A percentile compares a stretch with the other conserved stretches of the same genome.
These are phyloP conservation scores for Oostethus manadensis DNA, from an alignment of 2,113 vertebrate genomes.

Conservation along the genomic window DNA sequence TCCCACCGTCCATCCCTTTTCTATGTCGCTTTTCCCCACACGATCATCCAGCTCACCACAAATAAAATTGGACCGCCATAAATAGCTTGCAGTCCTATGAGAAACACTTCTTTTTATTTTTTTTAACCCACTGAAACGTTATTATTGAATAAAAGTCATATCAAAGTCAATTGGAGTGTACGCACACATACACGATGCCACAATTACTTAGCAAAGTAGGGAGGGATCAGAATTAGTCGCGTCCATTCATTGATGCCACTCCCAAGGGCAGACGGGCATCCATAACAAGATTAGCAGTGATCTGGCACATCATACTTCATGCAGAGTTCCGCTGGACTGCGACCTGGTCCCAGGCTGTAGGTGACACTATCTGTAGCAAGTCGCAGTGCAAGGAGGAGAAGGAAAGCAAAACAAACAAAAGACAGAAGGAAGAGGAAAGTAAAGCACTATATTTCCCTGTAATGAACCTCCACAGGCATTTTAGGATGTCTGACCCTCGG, in stretches of 20 bases:
- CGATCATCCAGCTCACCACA: too few species aligned
- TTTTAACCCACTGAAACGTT: too few species aligned
- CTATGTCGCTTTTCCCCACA: too few species aligned
- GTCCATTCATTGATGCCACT: constrained; percentile 52
- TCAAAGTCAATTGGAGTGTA: constrained; percentile 9
- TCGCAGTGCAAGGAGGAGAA: background rate
- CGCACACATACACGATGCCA: constrained; percentile 11
- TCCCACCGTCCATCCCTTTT: too few species aligned
- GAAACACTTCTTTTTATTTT: too few species aligned
- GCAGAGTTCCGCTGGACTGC: constrained; percentile 41
- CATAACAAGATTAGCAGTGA: constrained; percentile 72
- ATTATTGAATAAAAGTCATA: background rate
- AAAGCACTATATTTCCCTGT: constrained; percentile 10
- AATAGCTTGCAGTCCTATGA: too few species aligned
- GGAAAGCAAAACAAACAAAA: background rate
- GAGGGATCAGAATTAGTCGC: constrained; percentile 70
- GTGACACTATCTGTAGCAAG: constrained; percentile 57
- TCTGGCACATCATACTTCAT: constrained; percentile 68
- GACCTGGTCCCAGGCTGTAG: constrained; percentile 50
- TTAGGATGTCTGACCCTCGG: constrained; percentile 21
- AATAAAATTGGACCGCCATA: too few species aligned
- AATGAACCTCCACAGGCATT: background rate
- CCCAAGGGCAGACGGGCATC: constrained; percentile 71
- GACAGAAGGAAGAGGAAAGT: background rate
- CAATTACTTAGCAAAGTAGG: constrained; percentile 54